These are phyloP conservation scores for Melanotaenia parkinsoni DNA, from an alignment of 2,797 vertebrate species.

Conservation along the genomic window DNA sequence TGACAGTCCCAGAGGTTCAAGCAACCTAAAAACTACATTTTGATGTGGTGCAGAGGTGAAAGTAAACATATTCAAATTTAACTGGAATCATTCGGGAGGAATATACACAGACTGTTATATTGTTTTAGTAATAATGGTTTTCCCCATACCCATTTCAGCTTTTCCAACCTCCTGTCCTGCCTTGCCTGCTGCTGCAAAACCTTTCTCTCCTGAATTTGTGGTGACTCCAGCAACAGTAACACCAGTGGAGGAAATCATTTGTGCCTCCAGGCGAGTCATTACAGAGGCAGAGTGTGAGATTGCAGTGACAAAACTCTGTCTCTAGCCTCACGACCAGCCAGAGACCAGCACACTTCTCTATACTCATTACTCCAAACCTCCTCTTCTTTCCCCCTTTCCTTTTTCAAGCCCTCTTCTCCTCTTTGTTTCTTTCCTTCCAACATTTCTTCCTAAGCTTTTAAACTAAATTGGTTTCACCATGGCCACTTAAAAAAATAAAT, in stretches of 20 bases:
- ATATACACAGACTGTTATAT: conserved; percentile 19
- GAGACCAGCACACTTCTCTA: conserved; percentile 61
- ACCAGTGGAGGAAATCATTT: conserved; percentile 93
- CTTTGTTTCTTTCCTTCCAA: neutral
- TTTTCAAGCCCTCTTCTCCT: neutral
- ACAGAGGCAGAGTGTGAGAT: conserved; percentile 86
- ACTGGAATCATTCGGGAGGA: conserved; percentile 10
- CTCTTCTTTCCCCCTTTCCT: conserved; percentile 4
- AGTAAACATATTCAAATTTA: conserved; percentile 24
- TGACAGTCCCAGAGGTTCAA: conserved; percentile 61
- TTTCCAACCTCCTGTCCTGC: neutral
- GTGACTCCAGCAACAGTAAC: conserved; percentile 84
- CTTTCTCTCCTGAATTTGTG: conserved; percentile 73
- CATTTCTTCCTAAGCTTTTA: conserved; percentile 3
- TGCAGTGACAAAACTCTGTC: conserved; percentile 77
- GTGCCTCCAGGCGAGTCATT: conserved; percentile 95
- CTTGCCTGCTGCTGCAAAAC: conserved; percentile 18
- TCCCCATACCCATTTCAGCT: neutral
- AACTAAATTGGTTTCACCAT: conserved; percentile 12
- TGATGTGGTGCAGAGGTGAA: conserved; percentile 40
- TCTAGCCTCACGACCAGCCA: conserved; percentile 79
- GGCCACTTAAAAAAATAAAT: neutral
- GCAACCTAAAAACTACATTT: conserved; percentile 44
- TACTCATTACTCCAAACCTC: conserved; percentile 58
- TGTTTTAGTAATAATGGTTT: neutral